Evolutionary conservation across 2,888 invertebrate species (phyloP).

Genomic region (Salpingus planirostris): DNA sequence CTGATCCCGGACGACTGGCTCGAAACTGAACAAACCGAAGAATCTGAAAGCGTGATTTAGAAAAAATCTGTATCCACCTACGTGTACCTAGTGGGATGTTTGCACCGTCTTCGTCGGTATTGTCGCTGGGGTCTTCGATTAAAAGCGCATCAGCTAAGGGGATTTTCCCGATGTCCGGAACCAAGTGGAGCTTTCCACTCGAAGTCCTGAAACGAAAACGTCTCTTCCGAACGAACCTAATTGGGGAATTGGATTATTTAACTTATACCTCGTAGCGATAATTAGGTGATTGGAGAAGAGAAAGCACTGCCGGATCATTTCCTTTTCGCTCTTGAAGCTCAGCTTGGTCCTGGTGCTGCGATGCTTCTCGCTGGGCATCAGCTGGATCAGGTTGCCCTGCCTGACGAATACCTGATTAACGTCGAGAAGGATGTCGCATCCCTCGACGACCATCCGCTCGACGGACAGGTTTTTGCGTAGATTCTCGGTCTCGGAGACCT

Average conservation of each 20-base stretch:
- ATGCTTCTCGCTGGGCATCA: conserved; percentile 53
- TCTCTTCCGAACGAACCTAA: no score
- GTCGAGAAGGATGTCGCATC: conserved; percentile 84
- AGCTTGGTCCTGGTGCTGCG: conserved; percentile 51
- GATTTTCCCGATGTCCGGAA: conserved; percentile 72
- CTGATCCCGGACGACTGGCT: conserved; percentile 45
- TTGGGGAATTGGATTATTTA: conserved; percentile 1
- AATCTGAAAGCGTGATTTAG: conserved; percentile 32
- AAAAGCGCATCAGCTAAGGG: conserved; percentile 76
- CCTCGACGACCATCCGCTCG: conserved; percentile 88
- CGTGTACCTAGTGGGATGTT: neutral
- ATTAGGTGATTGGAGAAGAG: conserved; percentile 86
- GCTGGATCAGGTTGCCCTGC: conserved; percentile 74
- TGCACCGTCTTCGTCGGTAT: conserved; percentile 57
- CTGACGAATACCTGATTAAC: conserved; percentile 90
- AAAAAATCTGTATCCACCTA: no score
- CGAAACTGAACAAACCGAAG: conserved; percentile 49
- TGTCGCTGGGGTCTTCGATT: conserved; percentile 74
- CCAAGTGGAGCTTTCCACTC: conserved; percentile 77
- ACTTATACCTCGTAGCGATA: conserved; percentile 58
- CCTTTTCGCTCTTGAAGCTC: conserved; percentile 59
- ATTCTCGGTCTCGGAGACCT: conserved; percentile 89
- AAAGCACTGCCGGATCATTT: conserved; percentile 72
- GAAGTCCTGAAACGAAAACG: no score
- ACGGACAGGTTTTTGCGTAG: conserved; percentile 84